A percentile compares a stretch with the other conserved stretches of the same genome.
Conservation (phyloP, 2,797 vertebrate genomes). For the Parotocinclus haroldoi region DNA sequence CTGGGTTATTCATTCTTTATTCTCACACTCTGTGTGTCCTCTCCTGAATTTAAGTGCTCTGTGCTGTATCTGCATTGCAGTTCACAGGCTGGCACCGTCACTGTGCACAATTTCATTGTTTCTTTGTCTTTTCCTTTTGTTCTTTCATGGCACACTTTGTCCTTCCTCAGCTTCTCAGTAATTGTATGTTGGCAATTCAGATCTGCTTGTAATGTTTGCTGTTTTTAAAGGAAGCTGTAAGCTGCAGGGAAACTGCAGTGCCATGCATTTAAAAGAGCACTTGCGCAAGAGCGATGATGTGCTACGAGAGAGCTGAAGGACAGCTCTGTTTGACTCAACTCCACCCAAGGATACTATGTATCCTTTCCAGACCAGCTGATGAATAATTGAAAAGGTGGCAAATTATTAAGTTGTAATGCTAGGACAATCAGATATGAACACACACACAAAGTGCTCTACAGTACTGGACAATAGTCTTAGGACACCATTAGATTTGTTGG, state of each 20-base stretch:
- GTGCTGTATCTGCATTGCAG: constrained; percentile 77
- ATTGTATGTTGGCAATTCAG: constrained; percentile 29
- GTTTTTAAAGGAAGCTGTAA: constrained; percentile 26
- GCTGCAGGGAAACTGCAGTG: constrained; percentile 38
- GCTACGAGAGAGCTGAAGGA: constrained; percentile 3
- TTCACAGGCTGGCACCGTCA: constrained; percentile 49
- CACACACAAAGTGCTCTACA: too few species aligned
- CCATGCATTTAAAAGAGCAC: constrained; percentile 40
- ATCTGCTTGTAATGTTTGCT: constrained; percentile 33
- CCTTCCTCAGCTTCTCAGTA: constrained; percentile 16
- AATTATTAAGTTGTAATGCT: too few species aligned
- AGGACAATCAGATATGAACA: too few species aligned
- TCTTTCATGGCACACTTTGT: neutral
- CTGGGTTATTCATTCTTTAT: constrained; percentile 5
- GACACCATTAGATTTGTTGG: too few species aligned
- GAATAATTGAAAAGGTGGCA: constrained; percentile 21
- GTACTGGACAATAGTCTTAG: too few species aligned
- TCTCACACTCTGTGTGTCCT: constrained; percentile 14
- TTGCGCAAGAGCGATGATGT: constrained; percentile 34
- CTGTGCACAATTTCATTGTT: constrained; percentile 16
- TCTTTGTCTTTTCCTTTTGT: constrained; percentile 1
- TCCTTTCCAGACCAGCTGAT: constrained; percentile 15
- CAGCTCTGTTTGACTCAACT: constrained; percentile 36
- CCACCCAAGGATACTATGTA: constrained; percentile 27
- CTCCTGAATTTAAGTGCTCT: constrained; percentile 42